phyloP scores from a whole-genome alignment of 2,888 invertebrate genomes.

The Leptodirus hochenwartii region DNA sequence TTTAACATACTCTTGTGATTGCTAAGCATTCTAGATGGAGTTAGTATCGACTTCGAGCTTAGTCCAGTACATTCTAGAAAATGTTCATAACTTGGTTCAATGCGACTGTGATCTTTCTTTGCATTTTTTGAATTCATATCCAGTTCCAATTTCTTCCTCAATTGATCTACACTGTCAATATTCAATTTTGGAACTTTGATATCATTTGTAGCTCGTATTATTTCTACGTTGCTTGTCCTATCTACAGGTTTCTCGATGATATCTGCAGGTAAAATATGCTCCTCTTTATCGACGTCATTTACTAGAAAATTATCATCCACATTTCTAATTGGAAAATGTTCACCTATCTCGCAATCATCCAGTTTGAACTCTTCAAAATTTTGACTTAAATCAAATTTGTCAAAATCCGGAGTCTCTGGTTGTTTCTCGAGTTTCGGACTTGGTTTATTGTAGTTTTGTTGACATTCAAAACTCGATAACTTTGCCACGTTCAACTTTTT shows the following conservation, averaged over 20 bases:
- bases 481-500: slow-evolving; percentile 17
- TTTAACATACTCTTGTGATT: slow-evolving; percentile 61
- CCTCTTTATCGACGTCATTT: slow-evolving; percentile 8
- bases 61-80: slow-evolving; percentile 64
- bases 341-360: slow-evolving; percentile 46
- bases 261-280: slow-evolving; percentile 11
- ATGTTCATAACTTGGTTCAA: slow-evolving; percentile 44
- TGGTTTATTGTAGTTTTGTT: slow-evolving; percentile 24
- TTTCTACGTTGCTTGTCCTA: slow-evolving; percentile 18
- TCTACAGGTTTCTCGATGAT: no score
- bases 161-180: slow-evolving; percentile 19
- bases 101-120: slow-evolving; percentile 1
- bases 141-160: slow-evolving; percentile 22
- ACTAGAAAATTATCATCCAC: neutral
- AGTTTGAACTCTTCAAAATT: slow-evolving; percentile 67
- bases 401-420: slow-evolving; percentile 21
- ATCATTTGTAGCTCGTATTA: slow-evolving; percentile 19
- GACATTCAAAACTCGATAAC: slow-evolving; percentile 26
- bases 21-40: slow-evolving; percentile 45
- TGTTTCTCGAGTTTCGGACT: slow-evolving; percentile 4
- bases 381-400: slow-evolving; percentile 50
- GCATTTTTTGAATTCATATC: slow-evolving; percentile 30
- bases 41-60: slow-evolving; percentile 60
- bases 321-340: slow-evolving; percentile 21
- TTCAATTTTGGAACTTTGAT: slow-evolving; percentile 18